phyloP scores from a whole-genome alignment of 2,888 invertebrate species.

The Thecophora atra region DNA sequence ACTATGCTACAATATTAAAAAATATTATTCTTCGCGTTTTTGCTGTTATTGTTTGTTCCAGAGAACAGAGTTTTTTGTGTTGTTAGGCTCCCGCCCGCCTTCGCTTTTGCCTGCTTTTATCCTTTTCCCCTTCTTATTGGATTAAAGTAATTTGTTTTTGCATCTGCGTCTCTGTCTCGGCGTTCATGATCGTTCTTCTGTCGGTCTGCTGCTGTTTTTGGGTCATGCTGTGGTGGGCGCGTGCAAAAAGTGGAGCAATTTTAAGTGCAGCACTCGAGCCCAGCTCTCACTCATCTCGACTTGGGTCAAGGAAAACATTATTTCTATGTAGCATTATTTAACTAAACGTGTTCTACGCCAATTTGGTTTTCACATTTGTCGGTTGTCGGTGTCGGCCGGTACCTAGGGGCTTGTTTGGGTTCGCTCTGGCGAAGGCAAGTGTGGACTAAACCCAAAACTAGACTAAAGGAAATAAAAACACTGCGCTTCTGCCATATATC shows the following conservation, averaged over 20 bases:
- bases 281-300: background rate
- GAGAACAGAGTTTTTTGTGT: background rate
- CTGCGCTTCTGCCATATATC: background rate
- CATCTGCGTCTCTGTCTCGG: background rate
- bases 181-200: background rate
- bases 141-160: conserved; percentile 29
- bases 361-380: background rate
- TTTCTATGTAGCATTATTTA: conserved; percentile 17
- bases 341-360: conserved; percentile 1
- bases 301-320: conserved; percentile 30
- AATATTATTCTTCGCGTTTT: background rate
- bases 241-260: conserved; percentile 22
- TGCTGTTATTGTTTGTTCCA: background rate
- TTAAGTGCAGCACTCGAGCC: conserved; percentile 22
- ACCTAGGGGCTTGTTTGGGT: background rate
- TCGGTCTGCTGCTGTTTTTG: background rate
- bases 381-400: background rate
- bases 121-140: conserved; percentile 22
- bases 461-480: background rate
- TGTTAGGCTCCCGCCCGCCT: background rate
- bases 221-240: conserved; percentile 1
- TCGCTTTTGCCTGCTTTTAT: background rate
- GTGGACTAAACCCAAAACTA: too few relatives aligned
- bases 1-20: conserved; percentile 15
- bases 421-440: background rate